Evolutionary conservation across 2,888 invertebrate species (phyloP).

Genomic region (Scaptomyza reducta): DNA sequence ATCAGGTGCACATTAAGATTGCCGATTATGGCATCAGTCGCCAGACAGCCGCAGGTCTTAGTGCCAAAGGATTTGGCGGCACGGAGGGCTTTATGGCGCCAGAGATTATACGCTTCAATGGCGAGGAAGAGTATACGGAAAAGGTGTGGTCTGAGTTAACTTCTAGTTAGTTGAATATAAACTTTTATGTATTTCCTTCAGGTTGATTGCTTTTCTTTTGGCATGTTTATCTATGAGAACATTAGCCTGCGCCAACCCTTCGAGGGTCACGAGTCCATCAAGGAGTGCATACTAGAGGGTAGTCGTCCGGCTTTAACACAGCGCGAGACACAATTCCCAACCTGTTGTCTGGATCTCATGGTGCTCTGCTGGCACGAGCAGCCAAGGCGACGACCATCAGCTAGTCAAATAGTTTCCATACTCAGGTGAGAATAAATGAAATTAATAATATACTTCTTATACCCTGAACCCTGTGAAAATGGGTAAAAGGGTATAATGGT

Average conservation of each 20-base stretch:
- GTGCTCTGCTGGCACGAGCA: conserved; percentile 97
- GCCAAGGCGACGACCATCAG: conserved; percentile 94
- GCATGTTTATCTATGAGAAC: conserved; percentile 98
- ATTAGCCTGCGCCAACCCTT: conserved; percentile 97
- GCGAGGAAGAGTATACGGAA: conserved; percentile 99
- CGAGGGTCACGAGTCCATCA: conserved; percentile 98
- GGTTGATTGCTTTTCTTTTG: conserved; percentile 99
- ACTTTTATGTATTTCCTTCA: conserved; percentile 67
- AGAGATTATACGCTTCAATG: conserved; percentile 98
- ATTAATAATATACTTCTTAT: not conserved
- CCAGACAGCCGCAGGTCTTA: conserved; percentile 89
- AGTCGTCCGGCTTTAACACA: conserved; percentile 95
- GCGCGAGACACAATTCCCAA: conserved; percentile 92
- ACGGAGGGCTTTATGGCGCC: conserved; percentile 99
- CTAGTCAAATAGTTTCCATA: conserved; percentile 96
- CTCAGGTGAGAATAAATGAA: conserved; percentile 83
- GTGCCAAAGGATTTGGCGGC: conserved; percentile 98
- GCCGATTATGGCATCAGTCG: conserved; percentile 99
- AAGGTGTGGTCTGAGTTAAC: conserved; percentile 87
- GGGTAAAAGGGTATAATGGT: no score
- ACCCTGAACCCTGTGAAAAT: no score
- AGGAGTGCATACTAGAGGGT: conserved; percentile 97
- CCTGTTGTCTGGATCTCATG: conserved; percentile 96
- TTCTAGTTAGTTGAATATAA: not conserved
- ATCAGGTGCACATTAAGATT: conserved; percentile 93